Base-by-base conservation (phyloP, 2,888 invertebrate species). In the Blera fallax region DNA sequence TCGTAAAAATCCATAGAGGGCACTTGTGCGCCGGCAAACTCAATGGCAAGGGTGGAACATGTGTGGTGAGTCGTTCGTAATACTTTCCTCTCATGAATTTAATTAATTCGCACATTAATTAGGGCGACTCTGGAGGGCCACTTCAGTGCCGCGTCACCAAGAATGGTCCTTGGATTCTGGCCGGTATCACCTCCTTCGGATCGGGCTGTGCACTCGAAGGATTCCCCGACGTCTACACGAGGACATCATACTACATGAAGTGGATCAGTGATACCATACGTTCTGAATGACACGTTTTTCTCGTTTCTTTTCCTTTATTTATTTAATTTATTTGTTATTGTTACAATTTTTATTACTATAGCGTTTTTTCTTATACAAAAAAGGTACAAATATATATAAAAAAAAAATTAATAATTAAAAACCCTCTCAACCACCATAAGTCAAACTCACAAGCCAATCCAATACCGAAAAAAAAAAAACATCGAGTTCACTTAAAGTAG, bases 61-160 rank as follows among this genome's bases (percentile, higher is more conserved):
- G 98, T 92, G 97, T 98, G 93, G 97, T 97, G 93, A 94, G 94
- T 93, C 18, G 10, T 62, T 93, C 18, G 10, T 62, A 56, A 82
- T 34, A 40, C 34, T 2, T 7, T 54, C 45, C 37, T 24, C 54
- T 64, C 45, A 78, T 83, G 74, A 72, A 84, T 79, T 83, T 83
- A 73, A 87, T 78, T 79, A 83, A 87, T 76, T 27, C 24, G 11
- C 64, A 4, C 62, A 79, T 80, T 85, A 89, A 91, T 50, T 92
- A 97, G 97, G 97, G 98, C 3, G 97, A 98, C 91, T 97, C 97
- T 2, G 98, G 97, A 0, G 98, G 98, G 0, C 98, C 98, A 0
- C 93, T 98, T 10, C 97, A 98, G 90, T 98, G 98, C 89, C 95
- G 96, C 6, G 93, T 94, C 50, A 92, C 93, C 0, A 90, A 94